A percentile compares a stretch with the other conserved stretches of the same genome.
These are phyloP conservation scores for Ernsta delagoae DNA, from an alignment of 2,888 invertebrate species.

Conservation along the genomic window DNA sequence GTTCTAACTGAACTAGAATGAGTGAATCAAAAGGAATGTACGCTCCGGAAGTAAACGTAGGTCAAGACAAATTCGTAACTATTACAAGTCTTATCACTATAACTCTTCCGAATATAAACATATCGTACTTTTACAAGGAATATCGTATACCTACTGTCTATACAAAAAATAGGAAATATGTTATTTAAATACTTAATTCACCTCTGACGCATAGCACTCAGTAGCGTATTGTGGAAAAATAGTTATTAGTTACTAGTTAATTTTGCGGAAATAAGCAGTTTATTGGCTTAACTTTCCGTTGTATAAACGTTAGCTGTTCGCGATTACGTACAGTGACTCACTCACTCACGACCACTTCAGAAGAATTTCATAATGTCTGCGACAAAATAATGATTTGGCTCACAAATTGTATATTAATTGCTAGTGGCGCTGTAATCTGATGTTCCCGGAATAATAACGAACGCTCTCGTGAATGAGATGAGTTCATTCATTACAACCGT, in stretches of 20 bases:
- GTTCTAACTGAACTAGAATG: background rate
- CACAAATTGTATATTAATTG: slow-evolving; percentile 37
- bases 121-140: too few species aligned
- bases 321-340: slow-evolving; percentile 36
- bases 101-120: too few species aligned
- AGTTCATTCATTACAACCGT: slow-evolving; percentile 52
- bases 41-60: slow-evolving; percentile 2
- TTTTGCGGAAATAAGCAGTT: slow-evolving; percentile 22
- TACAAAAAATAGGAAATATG: too few species aligned
- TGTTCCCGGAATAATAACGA: slow-evolving; percentile 60
- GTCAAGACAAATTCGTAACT: background rate
- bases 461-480: slow-evolving; percentile 55
- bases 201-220: background rate
- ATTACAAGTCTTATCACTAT: background rate
- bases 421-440: slow-evolving; percentile 42
- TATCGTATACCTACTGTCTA: too few species aligned
- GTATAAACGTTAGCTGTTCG: background rate
- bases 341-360: slow-evolving; percentile 41
- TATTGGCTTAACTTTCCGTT: slow-evolving; percentile 16
- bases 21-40: slow-evolving; percentile 31
- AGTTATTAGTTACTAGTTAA: background rate
- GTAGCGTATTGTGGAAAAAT: background rate
- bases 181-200: background rate
- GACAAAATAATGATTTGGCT: slow-evolving; percentile 31
- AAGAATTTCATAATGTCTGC: slow-evolving; percentile 32